Evolutionary conservation across 2,113 vertebrate genomes (phyloP), one percentile per base, ranked within the genome.

Genomic region (Calyptommatus sinebrachiatus): DNA sequence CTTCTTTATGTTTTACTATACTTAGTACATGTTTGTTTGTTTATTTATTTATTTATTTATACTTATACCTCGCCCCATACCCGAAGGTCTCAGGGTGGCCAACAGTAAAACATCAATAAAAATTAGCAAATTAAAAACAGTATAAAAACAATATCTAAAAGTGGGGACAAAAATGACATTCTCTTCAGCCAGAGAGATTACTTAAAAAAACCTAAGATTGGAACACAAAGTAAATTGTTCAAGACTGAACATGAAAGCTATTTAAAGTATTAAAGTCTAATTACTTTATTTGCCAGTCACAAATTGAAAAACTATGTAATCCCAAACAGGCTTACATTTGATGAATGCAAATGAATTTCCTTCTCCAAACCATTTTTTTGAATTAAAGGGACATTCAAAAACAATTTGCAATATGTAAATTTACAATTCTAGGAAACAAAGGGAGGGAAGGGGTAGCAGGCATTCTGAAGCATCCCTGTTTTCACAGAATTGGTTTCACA

Each of bases 1-100:
- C 73, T 79, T 73, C 57, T 88, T 83, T n/a, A 83, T 68, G 26
- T 31, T 88, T 82, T 87, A 79, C 61, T 71, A 70, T 88, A 92
- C 88, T 84, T 90, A 82, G 84, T 57, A 16, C 53, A 57, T 16
- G 14, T 57, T 18, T n/a, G n/a, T n/a, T n/a, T n/a, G n/a, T n/a
- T n/a, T n/a, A n/a, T n/a, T n/a, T n/a, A n/a, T n/a, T n/a, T n/a
- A n/a, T n/a, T n/a, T n/a, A n/a, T n/a, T n/a, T n/a, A n/a, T n/a
- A n/a, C n/a, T n/a, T n/a, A n/a, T n/a, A n/a, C n/a, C n/a, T n/a
- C n/a, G n/a, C n/a, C n/a, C n/a, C n/a, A n/a, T n/a, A n/a, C n/a
- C n/a, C n/a, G n/a, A n/a, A n/a, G n/a, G n/a, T n/a, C n/a, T n/a
- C n/a, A n/a, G n/a, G n/a, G n/a, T n/a, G n/a, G n/a, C n/a, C n/a